phyloP scores from a whole-genome alignment of 2,888 invertebrate genomes.

The Rhopalosiphum nymphaeae region DNA sequence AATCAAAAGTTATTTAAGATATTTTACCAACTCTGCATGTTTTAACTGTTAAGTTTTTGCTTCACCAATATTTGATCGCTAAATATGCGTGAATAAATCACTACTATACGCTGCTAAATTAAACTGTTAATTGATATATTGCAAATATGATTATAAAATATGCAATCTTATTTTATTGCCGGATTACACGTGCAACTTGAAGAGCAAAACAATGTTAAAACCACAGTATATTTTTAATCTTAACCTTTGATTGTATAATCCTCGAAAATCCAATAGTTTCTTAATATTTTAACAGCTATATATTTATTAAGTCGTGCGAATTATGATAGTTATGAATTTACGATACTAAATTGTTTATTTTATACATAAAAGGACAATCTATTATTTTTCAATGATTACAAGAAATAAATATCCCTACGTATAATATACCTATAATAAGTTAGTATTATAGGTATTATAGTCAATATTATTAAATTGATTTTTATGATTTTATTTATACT shows the following conservation, averaged over 20 bases:
- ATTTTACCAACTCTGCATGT: conserved; percentile 59
- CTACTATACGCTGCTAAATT: not conserved
- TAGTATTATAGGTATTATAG: too few species aligned
- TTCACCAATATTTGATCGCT: conserved; percentile 15
- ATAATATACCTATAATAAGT: not conserved
- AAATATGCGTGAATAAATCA: not conserved
- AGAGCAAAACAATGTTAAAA: conserved; percentile 13
- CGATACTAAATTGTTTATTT: not conserved
- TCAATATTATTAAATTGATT: not conserved
- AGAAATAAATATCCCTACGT: not conserved
- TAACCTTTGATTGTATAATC: conserved; percentile 35
- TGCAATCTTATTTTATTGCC: conserved; percentile 35
- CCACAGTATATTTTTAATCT: conserved; percentile 17
- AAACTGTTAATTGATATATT: not conserved
- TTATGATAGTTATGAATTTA: not conserved
- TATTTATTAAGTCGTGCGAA: not conserved
- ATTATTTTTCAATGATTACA: not conserved
- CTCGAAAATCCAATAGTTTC: conserved; percentile 35
- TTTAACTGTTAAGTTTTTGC: not conserved
- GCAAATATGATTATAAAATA: conserved; percentile 1
- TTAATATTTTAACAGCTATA: conserved; percentile 5
- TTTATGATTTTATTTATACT: not conserved
- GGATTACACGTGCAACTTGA: conserved; percentile 31
- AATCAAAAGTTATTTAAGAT: not conserved
- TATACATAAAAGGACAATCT: not conserved